These are phyloP conservation scores for Argya squamiceps DNA, from an alignment of 2,797 vertebrate species.

Conservation along the genomic window DNA sequence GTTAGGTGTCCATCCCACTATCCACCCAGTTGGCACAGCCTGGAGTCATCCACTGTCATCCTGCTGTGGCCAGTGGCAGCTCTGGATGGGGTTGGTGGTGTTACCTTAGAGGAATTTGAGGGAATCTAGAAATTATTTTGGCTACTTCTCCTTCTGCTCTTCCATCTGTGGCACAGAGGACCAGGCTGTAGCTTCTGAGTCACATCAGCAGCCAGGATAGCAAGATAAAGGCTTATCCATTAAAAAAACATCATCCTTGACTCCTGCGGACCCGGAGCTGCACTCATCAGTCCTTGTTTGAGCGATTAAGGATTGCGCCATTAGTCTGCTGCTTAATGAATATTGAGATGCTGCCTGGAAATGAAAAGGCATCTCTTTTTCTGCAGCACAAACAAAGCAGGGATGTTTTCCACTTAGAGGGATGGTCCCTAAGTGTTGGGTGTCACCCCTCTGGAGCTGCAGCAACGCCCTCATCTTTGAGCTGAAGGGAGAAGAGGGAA, in stretches of 20 bases:
- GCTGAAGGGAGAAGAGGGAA: neutral
- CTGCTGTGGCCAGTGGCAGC: rapidly evolving
- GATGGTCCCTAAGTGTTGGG: neutral
- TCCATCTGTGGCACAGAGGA: neutral
- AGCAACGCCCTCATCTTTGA: neutral
- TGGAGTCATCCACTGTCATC: rapidly evolving
- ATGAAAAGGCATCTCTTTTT: neutral
- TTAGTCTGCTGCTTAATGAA: conserved; percentile 4
- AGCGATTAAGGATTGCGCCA: neutral
- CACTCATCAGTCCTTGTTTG: neutral
- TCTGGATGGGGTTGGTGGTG: rapidly evolving
- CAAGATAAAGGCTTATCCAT: neutral
- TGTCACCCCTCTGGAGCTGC: neutral
- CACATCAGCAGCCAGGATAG: neutral
- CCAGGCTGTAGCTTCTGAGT: neutral
- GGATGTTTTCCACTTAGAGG: neutral
- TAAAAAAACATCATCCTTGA: neutral
- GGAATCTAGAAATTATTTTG: neutral
- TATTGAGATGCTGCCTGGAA: conserved; percentile 6
- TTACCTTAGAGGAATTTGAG: neutral
- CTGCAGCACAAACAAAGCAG: neutral
- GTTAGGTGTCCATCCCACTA: neutral
- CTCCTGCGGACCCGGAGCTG: neutral
- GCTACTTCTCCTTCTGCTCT: neutral
- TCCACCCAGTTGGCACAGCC: neutral